Evolutionary conservation across 2,888 invertebrate species (phyloP).

Genomic region (Cremastinae sp.): DNA sequence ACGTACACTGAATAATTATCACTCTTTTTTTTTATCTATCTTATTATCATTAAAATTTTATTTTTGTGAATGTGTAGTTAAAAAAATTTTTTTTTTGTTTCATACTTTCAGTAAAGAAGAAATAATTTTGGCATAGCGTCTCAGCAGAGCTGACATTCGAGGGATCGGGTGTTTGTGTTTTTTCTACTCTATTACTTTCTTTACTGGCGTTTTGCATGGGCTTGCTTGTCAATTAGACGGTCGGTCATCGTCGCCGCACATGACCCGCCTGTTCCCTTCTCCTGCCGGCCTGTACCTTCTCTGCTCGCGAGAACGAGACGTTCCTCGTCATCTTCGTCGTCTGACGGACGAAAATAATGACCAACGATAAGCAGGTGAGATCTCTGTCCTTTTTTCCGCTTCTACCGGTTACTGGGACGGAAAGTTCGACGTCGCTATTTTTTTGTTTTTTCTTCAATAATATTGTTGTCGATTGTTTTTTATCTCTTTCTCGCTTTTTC

Average conservation of each 20-base stretch:
- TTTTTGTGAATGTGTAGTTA: conserved; percentile 4
- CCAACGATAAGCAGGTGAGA: conserved; percentile 79
- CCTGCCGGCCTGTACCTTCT: conserved; percentile 55
- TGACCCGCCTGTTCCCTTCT: conserved; percentile 55
- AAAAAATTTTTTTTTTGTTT: background rate
- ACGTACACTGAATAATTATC: background rate
- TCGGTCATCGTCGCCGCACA: conserved; percentile 59
- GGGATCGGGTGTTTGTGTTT: conserved; percentile 7
- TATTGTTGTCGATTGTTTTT: background rate
- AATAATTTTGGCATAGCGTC: conserved; percentile 53
- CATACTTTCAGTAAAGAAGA: conserved; percentile 17
- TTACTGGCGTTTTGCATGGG: conserved; percentile 69
- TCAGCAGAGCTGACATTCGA: conserved; percentile 22
- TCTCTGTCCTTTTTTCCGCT: conserved; percentile 20
- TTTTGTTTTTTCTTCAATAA: conserved; percentile 6
- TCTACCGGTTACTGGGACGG: background rate
- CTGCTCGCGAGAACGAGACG: conserved; percentile 64
- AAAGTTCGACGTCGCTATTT: background rate
- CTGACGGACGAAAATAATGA: conserved; percentile 70
- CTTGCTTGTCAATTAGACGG: conserved; percentile 68
- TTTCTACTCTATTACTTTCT: background rate
- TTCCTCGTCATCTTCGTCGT: conserved; percentile 31
- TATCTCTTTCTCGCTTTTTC: background rate
- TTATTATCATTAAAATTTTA: conserved; percentile 22
- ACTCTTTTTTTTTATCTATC: conserved; percentile 8